Evolutionary conservation across 2,113 vertebrate species (phyloP), one percentile per base, ranked within the genome.

Genomic region (Pipa parva): DNA sequence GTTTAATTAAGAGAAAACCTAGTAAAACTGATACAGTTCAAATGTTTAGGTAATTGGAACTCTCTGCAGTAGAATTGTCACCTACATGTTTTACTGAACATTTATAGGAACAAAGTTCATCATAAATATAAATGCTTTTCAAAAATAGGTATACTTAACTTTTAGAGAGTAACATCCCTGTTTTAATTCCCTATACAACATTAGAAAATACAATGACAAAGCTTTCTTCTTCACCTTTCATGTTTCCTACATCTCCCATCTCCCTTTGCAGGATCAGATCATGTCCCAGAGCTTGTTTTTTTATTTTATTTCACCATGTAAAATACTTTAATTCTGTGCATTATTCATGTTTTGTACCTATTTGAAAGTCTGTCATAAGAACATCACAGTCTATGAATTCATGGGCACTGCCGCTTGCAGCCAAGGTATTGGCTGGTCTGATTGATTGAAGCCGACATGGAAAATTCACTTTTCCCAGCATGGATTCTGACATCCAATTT

Each of bases 401-500:
- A 18, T 24, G 28, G 49, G 12, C 20, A 49, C 45, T 15, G 4
- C 27, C 51, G 27, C 49, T n/a, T 49, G 42, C 59, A 49, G 48
- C 6, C n/a, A 3, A 18, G n/a, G 18, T 21, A 24, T 12, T 63
- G 61, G 25, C 46, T 17, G 15, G 12, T 18, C 2, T 63, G 49
- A 63, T 39, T 37, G 49, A 54, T 63, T 8, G 51, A 55, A 55
- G 11, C 15, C 42, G 49, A 64, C 51, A 21, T 45, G 51, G 39
- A 55, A 64, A 39, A 45, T 56, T 24, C 12, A 28, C 33, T 28
- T 45, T 55, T 29, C 62, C 5, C 63, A 56, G 63, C 63, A 11
- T 48, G 52, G 42, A 33, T 48, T 29, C 20, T 66, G 37, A 57
- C 63, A 48, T 57, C 25, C 56, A 59, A 37, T 68, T 21, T 55